Percentiles rank a stretch among this genome's conserved stretches.
Conservation (phyloP, 2,797 vertebrate genomes). For the Peromyscus attwateri region DNA sequence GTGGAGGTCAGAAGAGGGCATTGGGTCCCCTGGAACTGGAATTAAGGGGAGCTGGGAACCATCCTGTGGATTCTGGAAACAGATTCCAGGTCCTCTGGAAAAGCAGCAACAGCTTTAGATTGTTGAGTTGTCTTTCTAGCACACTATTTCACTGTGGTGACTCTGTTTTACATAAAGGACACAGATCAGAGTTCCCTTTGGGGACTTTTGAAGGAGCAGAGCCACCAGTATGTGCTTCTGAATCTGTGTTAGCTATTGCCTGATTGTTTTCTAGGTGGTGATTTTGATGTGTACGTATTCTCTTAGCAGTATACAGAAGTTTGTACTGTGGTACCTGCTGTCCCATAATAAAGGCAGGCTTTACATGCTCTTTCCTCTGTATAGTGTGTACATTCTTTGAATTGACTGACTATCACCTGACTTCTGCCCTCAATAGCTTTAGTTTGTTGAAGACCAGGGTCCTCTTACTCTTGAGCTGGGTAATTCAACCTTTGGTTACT, state of each 20-base stretch:
- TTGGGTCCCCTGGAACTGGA: neutral
- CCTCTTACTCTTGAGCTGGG: slow-evolving; percentile 44
- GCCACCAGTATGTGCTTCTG: neutral
- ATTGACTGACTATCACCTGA: neutral
- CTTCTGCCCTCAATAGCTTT: neutral
- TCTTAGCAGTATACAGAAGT: neutral
- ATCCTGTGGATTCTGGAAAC: neutral
- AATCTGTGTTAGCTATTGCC: neutral
- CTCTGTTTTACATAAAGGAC: neutral
- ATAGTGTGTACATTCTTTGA: neutral
- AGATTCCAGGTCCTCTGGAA: neutral
- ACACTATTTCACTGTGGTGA: neutral
- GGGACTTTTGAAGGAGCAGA: neutral
- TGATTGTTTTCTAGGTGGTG: slow-evolving; percentile 28
- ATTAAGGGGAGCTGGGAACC: neutral
- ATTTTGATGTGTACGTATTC: neutral
- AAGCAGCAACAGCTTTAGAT: neutral
- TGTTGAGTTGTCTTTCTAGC: neutral
- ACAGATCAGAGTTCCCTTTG: neutral
- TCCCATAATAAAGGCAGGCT: neutral
- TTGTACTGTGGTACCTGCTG: neutral
- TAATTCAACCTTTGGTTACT: slow-evolving; percentile 33
- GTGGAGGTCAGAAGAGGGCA: neutral
- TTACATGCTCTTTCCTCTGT: slow-evolving; percentile 21
- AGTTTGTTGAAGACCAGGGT: neutral